Conservation (phyloP, 2,797 vertebrate species). For the Cossypha dichroa region DNA sequence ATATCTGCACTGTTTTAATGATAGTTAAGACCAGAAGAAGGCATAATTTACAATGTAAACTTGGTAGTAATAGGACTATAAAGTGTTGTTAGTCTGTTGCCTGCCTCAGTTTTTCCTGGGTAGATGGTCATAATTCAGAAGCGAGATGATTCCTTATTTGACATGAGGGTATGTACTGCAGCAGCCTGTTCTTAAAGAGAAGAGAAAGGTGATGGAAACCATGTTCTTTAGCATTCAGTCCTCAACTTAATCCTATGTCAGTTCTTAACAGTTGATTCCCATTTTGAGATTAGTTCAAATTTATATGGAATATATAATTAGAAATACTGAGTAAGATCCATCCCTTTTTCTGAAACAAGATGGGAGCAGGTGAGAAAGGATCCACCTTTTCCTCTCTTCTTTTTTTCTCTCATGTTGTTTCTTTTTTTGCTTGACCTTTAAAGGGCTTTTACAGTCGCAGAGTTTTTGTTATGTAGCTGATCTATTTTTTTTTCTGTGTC, state of each 20-base stretch:
- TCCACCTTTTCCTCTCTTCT: background rate
- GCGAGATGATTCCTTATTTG: background rate
- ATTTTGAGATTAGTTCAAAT: background rate
- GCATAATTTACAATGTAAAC: background rate
- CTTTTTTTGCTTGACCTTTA: background rate
- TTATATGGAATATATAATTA: background rate
- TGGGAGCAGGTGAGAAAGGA: background rate
- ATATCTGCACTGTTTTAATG: background rate
- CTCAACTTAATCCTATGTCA: background rate
- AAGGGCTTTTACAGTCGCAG: background rate
- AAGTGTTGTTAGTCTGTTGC: background rate
- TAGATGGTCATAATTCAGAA: background rate
- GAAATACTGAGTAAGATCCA: background rate
- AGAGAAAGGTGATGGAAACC: background rate
- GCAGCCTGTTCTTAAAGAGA: background rate
- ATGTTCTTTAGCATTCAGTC: background rate
- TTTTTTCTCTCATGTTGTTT: background rate
- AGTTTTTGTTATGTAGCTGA: background rate
- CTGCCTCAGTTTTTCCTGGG: background rate
- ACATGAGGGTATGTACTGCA: background rate
- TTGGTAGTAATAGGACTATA: background rate
- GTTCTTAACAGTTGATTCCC: background rate
- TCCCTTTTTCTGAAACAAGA: background rate
- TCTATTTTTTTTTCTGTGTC: rapidly evolving
- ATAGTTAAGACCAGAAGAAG: background rate